Evolutionary conservation across 2,888 invertebrate genomes (phyloP).

Genomic region (Ichneumoninae sp.): DNA sequence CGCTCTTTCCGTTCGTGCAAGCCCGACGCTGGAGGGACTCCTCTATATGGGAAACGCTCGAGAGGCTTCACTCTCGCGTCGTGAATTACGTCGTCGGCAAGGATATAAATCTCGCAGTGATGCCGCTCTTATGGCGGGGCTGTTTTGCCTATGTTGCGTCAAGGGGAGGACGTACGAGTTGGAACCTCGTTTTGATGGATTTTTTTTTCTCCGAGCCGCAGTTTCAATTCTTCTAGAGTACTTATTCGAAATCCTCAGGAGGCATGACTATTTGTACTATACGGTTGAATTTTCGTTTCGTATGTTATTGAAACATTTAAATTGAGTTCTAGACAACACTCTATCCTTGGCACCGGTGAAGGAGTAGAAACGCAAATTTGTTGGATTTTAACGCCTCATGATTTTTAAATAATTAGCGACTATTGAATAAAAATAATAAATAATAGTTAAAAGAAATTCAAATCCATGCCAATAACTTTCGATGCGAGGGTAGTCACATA

Average conservation of each 20-base stretch:
- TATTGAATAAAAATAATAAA: too few species aligned
- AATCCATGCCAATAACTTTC: too few species aligned
- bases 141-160: slow-evolving; percentile 2
- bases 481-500: too few species aligned
- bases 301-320: too few species aligned
- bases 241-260: neutral
- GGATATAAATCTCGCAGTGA: slow-evolving; percentile 56
- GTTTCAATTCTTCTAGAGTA: neutral
- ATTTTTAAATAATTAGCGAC: too few species aligned
- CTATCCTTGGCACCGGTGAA: too few species aligned
- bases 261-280: neutral
- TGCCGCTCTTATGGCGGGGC: slow-evolving; percentile 15
- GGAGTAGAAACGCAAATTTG: neutral
- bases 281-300: neutral
- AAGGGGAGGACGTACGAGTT: neutral
- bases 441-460: too few species aligned
- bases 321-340: neutral
- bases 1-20: slow-evolving; percentile 8
- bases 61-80: slow-evolving; percentile 51
- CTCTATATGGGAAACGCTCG: slow-evolving; percentile 6
- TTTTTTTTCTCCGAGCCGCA: neutral
- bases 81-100: slow-evolving; percentile 56
- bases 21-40: slow-evolving; percentile 37
- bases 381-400: too few species aligned
- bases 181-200: neutral